A percentile compares a stretch with the other conserved stretches of the same genome.
These are phyloP conservation scores for Eustalomyia histrio DNA, from an alignment of 2,888 invertebrate genomes.

Conservation along the genomic window DNA sequence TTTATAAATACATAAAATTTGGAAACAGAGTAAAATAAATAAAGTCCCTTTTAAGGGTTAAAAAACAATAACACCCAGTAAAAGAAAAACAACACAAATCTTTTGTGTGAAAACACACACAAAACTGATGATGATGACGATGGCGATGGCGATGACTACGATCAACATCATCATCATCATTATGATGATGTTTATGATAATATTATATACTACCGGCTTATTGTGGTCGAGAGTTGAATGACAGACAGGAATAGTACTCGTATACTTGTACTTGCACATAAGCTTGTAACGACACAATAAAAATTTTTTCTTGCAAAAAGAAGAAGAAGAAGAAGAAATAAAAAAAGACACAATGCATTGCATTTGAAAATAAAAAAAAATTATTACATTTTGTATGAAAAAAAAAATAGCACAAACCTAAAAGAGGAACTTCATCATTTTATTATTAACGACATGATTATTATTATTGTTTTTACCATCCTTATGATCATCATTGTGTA, in stretches of 20 bases:
- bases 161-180: constrained; percentile 12
- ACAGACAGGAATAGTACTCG: constrained; percentile 40
- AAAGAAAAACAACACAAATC: constrained; percentile 1
- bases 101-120: neutral
- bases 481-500: neutral
- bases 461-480: neutral
- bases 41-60: neutral
- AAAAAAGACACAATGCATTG: neutral
- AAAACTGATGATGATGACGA: constrained; percentile 20
- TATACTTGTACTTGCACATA: neutral
- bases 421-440: neutral
- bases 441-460: neutral
- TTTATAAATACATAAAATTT: no score
- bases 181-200: neutral
- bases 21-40: no score
- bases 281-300: constrained; percentile 7
- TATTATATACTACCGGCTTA: constrained; percentile 39
- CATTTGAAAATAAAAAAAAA: neutral
- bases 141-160: constrained; percentile 24
- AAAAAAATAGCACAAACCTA: neutral
- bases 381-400: neutral
- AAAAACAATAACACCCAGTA: constrained; percentile 8
- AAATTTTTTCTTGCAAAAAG: neutral
- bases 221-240: constrained; percentile 54
- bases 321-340: neutral